A percentile compares a stretch with the other conserved stretches of the same genome.
Conservation (phyloP, 92 coral and sea anemone species). For the Palythoa grandiflora region DNA sequence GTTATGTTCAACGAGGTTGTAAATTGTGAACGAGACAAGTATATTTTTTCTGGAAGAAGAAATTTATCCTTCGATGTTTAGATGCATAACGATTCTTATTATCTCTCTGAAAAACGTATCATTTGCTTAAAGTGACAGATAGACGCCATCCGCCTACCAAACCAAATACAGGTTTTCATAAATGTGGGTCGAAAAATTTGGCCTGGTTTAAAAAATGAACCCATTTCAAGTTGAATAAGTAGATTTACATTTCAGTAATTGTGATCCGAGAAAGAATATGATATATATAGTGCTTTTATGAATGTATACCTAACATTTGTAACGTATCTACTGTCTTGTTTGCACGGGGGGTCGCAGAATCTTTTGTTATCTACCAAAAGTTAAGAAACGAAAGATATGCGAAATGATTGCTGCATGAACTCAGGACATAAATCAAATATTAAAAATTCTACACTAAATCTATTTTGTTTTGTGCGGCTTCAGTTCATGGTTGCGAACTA, state of each 20-base stretch:
- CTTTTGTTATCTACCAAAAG: background rate
- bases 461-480: slow-evolving; percentile 9
- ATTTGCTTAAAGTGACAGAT: background rate
- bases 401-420: background rate
- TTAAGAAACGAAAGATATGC: slow-evolving; percentile 33
- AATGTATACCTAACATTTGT: background rate
- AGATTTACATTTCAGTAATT: background rate
- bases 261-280: background rate
- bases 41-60: background rate
- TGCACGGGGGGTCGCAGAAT: slow-evolving; percentile 4
- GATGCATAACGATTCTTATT: background rate
- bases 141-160: background rate
- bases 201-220: background rate
- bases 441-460: background rate
- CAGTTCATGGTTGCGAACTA: background rate
- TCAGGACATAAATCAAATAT: slow-evolving; percentile 12
- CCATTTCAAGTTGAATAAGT: background rate
- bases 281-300: background rate
- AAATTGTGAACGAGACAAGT: background rate
- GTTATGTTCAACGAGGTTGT: background rate
- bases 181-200: background rate
- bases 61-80: background rate
- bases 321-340: background rate
- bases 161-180: background rate
- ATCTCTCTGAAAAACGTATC: background rate